These are phyloP conservation scores for Spongilla lacustris DNA, from an alignment of 37 sponge, comb jelly and placozoan genomes.

Conservation along the genomic window DNA sequence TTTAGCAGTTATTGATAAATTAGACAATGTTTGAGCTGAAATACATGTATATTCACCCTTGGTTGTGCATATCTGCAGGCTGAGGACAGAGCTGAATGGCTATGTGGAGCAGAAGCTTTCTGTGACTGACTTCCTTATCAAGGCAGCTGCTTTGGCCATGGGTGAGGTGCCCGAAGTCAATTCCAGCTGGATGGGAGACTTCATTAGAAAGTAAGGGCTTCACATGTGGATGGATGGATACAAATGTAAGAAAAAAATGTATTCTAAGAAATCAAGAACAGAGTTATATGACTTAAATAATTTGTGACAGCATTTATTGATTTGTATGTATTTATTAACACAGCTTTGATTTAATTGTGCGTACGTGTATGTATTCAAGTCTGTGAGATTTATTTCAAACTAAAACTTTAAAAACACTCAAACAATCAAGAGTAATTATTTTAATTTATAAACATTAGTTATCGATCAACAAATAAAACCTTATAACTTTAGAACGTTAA, in stretches of 20 bases:
- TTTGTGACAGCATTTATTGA: not conserved
- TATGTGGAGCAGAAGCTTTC: constrained; percentile 82
- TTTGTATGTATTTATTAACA: constrained; percentile 24
- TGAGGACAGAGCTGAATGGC: constrained; percentile 68
- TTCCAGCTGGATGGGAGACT: constrained; percentile 89
- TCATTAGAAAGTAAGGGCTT: constrained; percentile 61
- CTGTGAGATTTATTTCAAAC: not conserved
- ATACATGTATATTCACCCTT: not conserved
- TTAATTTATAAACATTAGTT: no score
- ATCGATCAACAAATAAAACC: no score
- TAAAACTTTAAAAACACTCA: no score
- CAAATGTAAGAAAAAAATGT: constrained; percentile 13
- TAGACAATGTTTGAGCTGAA: no score
- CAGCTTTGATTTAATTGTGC: constrained; percentile 20
- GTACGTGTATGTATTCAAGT: constrained; percentile 11
- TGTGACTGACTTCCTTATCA: constrained; percentile 92
- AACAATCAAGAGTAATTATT: no score
- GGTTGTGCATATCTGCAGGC: not conserved
- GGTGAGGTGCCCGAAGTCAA: constrained; percentile 89
- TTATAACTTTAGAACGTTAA: no score
- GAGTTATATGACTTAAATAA: no score
- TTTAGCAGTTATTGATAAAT: no score
- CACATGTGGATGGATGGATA: constrained; percentile 12
- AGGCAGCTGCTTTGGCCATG: constrained; percentile 89
- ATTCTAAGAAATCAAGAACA: no score